phyloP scores from a whole-genome alignment of 2,797 vertebrate species.

The Gallinago nigripennis region DNA sequence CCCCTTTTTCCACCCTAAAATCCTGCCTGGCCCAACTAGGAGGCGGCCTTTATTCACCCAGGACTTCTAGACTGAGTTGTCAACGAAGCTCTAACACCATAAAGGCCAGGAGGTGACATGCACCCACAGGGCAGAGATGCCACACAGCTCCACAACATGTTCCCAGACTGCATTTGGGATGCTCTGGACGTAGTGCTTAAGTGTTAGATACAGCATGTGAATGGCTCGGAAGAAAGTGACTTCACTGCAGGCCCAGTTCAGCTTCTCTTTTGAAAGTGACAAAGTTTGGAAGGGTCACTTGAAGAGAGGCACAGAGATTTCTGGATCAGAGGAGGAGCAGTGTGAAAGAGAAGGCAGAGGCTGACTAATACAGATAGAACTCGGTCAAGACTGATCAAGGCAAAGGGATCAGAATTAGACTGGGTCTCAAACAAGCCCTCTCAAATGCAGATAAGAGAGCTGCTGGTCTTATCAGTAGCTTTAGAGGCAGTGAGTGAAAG shows the following conservation, averaged over 20 bases:
- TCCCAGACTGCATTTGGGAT: accelerated
- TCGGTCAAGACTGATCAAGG: accelerated
- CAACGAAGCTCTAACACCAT: not conserved
- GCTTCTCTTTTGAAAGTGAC: not conserved
- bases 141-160: accelerated
- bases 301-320: not conserved
- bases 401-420: not conserved
- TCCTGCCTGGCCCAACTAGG: not conserved
- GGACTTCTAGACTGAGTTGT: not conserved
- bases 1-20: not conserved
- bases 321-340: not conserved
- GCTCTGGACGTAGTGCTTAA: not conserved
- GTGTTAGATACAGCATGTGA: not conserved
- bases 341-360: not conserved
- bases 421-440: not conserved
- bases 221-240: not conserved
- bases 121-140: not conserved
- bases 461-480: not conserved
- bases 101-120: accelerated
- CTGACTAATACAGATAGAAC: not conserved
- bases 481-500: not conserved
- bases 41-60: not conserved
- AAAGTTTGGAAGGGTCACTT: not conserved
- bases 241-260: not conserved
- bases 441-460: not conserved